Conservation (phyloP, 2,888 invertebrate genomes). For the Muschampia plurimacula region DNA sequence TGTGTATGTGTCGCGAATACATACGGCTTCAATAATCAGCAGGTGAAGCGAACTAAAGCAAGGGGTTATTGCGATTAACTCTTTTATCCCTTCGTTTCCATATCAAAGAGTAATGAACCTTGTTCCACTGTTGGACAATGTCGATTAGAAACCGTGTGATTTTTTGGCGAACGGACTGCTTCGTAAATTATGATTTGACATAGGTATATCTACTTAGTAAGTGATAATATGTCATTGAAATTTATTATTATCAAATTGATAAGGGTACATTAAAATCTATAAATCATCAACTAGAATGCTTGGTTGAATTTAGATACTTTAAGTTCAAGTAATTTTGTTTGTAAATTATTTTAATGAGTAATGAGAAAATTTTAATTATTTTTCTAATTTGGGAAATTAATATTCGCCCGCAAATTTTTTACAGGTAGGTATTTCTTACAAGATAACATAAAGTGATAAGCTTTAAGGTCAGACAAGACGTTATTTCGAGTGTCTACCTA, state of each 20-base stretch:
- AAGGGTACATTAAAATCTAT: too few relatives aligned
- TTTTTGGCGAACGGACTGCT: constrained; percentile 52
- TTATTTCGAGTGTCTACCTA: background rate
- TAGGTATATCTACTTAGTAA: background rate
- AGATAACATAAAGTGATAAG: constrained; percentile 44
- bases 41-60: constrained; percentile 84
- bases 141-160: constrained; percentile 79
- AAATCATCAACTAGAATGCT: too few relatives aligned
- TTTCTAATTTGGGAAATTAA: constrained; percentile 40
- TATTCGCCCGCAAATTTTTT: constrained; percentile 30
- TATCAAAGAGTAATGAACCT: constrained; percentile 86
- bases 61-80: constrained; percentile 85
- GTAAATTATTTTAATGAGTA: background rate
- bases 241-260: background rate
- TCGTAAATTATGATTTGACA: constrained; percentile 21
- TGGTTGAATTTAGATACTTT: too few relatives aligned
- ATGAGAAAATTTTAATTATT: background rate
- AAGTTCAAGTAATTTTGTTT: background rate
- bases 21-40: constrained; percentile 85
- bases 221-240: background rate
- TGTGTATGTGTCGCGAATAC: constrained; percentile 79
- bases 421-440: constrained; percentile 41
- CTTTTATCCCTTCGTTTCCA: constrained; percentile 85
- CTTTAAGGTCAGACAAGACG: constrained; percentile 17
- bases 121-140: constrained; percentile 77